Base-by-base conservation (phyloP, 2,797 vertebrate species). In the Hyperoplus lanceolatus region DNA sequence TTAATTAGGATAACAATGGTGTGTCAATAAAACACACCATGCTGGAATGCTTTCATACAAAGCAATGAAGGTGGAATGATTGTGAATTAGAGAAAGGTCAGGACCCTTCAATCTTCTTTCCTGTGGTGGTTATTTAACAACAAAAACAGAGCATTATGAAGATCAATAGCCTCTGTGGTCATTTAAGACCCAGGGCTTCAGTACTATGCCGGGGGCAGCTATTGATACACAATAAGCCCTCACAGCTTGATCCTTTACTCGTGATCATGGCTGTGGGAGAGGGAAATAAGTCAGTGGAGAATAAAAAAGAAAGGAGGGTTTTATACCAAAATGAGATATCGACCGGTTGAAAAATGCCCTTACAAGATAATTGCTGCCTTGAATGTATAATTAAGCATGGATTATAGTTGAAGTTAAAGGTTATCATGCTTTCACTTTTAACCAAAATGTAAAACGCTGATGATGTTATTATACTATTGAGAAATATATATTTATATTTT, bases 111-210 rank as follows among this genome's bases (percentile, higher is more conserved):
- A 29, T 91, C 8, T 70, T 84, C 86, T 92, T 90, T 90, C 90
- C 84, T 71, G 85, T 62, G 82, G 85, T 66, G 66, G 80, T 93
- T 92, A 94, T 89, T 88, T 94, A 93, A 90, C 76, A 92, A 89
- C 87, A 89, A 90, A 93, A 93, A 90, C 83, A 83, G 76, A 67
- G 81, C 91, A 80, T 91, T 94, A 93, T 92, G 91, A 90, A 93
- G 94, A 95, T 93, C 85, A 65, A 77, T 89, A 90, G 50, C 43
- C 85, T 93, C 91, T 90, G 87, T 92, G 87, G 90, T 91, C 80
- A 86, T 87, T 92, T 90, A 87, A 93, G 92, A 92, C 84, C 83
- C 91, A 84, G 90, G 87, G 85, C 72, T 90, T 81, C 65, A 84
- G 76, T 16, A 8, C 79, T 54, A 21, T 76, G 84, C 89, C 49